Base-by-base conservation (phyloP, 2,797 vertebrate species). In the Catamblyrhynchus diadema region DNA sequence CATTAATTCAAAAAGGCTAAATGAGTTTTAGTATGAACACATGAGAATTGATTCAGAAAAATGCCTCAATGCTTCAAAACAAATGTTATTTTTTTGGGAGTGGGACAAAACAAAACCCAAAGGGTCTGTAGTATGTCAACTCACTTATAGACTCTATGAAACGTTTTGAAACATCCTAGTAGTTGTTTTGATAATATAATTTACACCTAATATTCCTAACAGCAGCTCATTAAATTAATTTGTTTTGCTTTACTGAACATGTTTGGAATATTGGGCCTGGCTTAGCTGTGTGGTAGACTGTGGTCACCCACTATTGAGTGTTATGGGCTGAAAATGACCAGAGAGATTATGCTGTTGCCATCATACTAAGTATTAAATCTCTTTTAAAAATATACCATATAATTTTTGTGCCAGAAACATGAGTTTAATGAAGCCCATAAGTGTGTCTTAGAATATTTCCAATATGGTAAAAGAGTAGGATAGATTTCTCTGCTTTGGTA, bases 401-500 rank as follows among this genome's bases (percentile, higher is more conserved):
- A 44, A 39, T 3, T 19, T 90, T 88, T 64, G 42, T 74, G 85
- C 51, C n/a, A 87, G 66, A 59, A 88, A 47, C 48, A 54, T 16
- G 35, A 75, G 54, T 93, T 94, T 91, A 88, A 84, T 2, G 30
- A 70, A 81, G 47, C 33, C 74, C 3, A 0, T 13, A 81, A 95
- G 32, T 39, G 19, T 30, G 23, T 95, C 96, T 95, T 90, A 95
- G 79, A 93, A 59, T 79, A 53, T 74, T 95, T 70, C 77, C 62
- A 81, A 54, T 91, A 62, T 54, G 19, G 82, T 57, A 83, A 92
- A 95, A 90, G 81, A 51, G 4, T 39, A 32, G 56, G 56, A 87
- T 81, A 80, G 86, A 85, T 96, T 96, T 87, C 94, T 97, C 80
- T 90, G 81, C 86, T 94, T 97, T 93, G 85, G 66, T 93, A 94